A percentile compares a stretch with the other conserved stretches of the same genome.
Conservation (phyloP, 2,113 vertebrate species). For the Miniopterus natalensis region DNA sequence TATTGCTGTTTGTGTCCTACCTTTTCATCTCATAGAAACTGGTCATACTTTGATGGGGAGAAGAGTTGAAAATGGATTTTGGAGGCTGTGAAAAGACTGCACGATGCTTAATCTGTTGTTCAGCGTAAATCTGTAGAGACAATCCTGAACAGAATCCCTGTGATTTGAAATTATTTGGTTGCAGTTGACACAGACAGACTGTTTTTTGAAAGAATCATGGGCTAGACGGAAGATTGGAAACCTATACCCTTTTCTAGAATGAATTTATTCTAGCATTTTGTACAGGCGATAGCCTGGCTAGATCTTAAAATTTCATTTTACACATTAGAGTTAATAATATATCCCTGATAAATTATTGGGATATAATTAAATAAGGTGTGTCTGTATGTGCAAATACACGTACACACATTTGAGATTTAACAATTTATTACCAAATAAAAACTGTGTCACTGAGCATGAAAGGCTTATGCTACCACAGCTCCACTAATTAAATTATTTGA, state of each 20-base stretch:
- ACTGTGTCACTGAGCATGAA: not conserved
- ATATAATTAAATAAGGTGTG: not conserved
- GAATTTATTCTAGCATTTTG: not conserved
- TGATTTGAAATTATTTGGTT: not conserved
- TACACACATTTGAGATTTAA: not conserved
- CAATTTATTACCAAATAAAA: not conserved
- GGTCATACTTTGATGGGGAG: not conserved
- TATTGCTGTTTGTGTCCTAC: not conserved
- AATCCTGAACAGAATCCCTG: not conserved
- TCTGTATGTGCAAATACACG: not conserved
- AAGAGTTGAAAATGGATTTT: not conserved
- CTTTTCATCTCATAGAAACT: not conserved
- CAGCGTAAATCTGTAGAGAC: not conserved
- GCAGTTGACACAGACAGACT: not conserved
- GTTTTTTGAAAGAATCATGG: not conserved
- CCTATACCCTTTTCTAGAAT: not conserved
- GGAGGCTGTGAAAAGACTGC: not conserved
- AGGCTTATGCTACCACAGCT: not conserved
- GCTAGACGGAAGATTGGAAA: not conserved
- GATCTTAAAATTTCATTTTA: not conserved
- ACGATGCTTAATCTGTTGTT: not conserved
- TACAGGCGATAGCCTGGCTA: not conserved
- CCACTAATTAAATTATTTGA: slow-evolving; percentile 20
- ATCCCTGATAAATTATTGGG: not conserved
- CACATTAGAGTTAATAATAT: not conserved